phyloP scores from a whole-genome alignment of 2,797 vertebrate genomes.

The Tokudaia muenninki region DNA sequence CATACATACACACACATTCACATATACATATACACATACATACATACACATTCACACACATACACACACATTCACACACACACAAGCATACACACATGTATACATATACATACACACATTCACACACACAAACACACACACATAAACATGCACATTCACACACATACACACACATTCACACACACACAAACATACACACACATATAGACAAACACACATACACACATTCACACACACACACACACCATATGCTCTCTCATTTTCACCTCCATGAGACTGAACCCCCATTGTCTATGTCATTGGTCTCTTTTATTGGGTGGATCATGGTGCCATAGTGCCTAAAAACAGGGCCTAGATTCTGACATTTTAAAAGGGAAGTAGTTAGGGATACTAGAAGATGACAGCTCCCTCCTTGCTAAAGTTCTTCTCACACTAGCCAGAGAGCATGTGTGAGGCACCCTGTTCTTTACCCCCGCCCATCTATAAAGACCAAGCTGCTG shows the following conservation, averaged over 20 bases:
- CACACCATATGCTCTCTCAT: not conserved
- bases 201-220: not conserved
- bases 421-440: not conserved
- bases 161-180: accelerated
- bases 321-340: no score
- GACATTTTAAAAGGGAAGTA: not conserved
- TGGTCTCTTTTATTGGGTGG: not conserved
- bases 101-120: not conserved
- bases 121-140: not conserved
- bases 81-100: not conserved
- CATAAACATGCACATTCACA: accelerated
- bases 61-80: not conserved
- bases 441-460: not conserved
- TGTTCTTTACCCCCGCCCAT: not conserved
- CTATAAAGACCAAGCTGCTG: not conserved
- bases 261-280: not conserved
- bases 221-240: not conserved
- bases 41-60: not conserved
- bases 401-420: not conserved
- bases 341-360: not conserved
- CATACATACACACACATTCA: accelerated
- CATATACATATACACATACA: accelerated
- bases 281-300: accelerated
- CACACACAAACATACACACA: accelerated
- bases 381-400: not conserved